Conservation (phyloP, 2,113 vertebrate genomes). For the Tachysurus vachellii region DNA sequence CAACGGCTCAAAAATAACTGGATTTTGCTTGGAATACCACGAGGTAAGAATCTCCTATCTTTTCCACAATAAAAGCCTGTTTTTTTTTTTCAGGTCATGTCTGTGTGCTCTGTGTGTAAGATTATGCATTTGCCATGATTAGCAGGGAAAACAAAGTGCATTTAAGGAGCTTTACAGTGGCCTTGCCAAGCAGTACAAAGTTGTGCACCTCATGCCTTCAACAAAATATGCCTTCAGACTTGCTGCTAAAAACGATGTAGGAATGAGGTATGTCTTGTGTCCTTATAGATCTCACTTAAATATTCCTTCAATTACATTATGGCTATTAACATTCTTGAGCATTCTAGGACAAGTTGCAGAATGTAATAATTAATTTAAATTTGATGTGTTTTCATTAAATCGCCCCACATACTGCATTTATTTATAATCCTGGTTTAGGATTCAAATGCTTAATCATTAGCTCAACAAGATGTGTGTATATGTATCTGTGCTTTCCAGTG, state of each 20-base stretch:
- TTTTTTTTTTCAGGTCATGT: not conserved
- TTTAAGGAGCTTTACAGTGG: slow-evolving; percentile 80
- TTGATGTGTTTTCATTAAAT: not conserved
- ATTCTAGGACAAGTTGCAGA: not conserved
- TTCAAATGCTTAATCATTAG: not conserved
- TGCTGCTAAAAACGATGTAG: slow-evolving; percentile 80
- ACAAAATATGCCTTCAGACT: slow-evolving; percentile 77
- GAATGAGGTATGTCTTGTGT: slow-evolving; percentile 70
- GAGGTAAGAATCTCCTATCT: slow-evolving; percentile 68
- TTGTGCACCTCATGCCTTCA: slow-evolving; percentile 73
- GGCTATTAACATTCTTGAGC: not conserved
- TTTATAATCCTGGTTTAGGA: not conserved
- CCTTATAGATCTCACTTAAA: not conserved
- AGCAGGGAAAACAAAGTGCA: slow-evolving; percentile 71
- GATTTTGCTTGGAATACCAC: slow-evolving; percentile 80
- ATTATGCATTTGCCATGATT: not conserved
- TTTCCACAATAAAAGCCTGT: not conserved
- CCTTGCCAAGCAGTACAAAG: slow-evolving; percentile 77
- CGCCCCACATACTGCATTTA: not conserved
- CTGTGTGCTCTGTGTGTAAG: not conserved
- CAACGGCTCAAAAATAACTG: slow-evolving; percentile 80
- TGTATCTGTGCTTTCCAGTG: slow-evolving; percentile 57
- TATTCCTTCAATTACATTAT: not conserved
- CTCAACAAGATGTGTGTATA: not conserved
- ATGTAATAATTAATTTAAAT: not conserved